A percentile compares a stretch with the other conserved stretches of the same genome.
phyloP scores from a whole-genome alignment of 2,113 vertebrate genomes.

The Equus przewalskii region DNA sequence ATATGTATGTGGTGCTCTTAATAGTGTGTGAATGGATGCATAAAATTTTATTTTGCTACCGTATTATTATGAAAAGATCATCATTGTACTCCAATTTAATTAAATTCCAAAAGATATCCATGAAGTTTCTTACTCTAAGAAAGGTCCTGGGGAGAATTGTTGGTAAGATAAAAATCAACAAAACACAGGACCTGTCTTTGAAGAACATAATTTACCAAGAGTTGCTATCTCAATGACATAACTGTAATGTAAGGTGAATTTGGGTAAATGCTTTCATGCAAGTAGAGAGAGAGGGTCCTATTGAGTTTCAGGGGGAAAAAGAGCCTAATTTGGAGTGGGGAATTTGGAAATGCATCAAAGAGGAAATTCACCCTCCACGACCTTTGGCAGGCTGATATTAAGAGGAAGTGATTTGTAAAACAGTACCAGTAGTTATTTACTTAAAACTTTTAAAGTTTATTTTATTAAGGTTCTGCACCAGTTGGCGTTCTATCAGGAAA shows the following conservation, averaged over 20 bases:
- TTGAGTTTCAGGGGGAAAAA: not conserved
- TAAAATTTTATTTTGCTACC: not conserved
- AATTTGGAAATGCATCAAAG: not conserved
- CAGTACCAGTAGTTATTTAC: not conserved
- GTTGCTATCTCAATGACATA: not conserved
- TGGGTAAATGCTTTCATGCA: not conserved
- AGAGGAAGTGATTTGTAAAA: not conserved
- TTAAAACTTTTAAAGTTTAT: not conserved
- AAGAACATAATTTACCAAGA: not conserved
- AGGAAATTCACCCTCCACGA: not conserved
- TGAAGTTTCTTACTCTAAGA: not conserved
- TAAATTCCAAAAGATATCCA: not conserved
- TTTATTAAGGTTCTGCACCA: not conserved
- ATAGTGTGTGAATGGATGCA: not conserved
- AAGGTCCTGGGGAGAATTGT: not conserved
- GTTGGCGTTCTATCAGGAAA: not conserved
- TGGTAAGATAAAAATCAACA: not conserved
- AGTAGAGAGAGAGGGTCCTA: not conserved
- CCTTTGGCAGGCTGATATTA: not conserved
- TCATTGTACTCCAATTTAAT: not conserved
- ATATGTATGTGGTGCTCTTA: not conserved
- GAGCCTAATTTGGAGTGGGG: not conserved
- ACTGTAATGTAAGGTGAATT: not conserved
- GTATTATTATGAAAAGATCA: not conserved
- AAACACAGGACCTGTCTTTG: not conserved